Evolutionary conservation across 2,888 invertebrate genomes (phyloP), one percentile per base, ranked within the genome.

Genomic region (Leucania comma): DNA sequence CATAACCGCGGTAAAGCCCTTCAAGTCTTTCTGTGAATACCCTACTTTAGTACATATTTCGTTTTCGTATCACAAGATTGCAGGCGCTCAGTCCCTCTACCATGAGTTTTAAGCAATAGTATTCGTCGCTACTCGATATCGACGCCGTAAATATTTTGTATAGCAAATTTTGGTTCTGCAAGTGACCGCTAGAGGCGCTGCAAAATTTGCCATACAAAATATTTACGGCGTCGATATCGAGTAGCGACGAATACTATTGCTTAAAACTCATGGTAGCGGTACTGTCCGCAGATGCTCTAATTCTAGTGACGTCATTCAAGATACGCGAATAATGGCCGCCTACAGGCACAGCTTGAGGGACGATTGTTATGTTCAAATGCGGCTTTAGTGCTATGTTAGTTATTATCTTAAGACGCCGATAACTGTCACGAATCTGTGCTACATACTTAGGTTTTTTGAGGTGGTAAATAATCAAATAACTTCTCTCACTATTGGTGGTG

Each of bases 51-150:
- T 42, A 38, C 14, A 4, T 32, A 35, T 56, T 35, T 35, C 56
- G 22, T 56, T 57, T 14, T 35, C 83, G 83, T 90, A 90, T 91
- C 90, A 83, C 80, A 78, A 87, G 86, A 89, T 90, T 90, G 88
- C 90, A 89, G 87, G 82, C 77, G 79, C 62, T 77, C 77, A 75
- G 82, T 78, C n/a, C n/a, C n/a, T n/a, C n/a, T n/a, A n/a, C n/a
- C n/a, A n/a, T n/a, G n/a, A n/a, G n/a, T n/a, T n/a, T n/a, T n/a
- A n/a, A n/a, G n/a, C n/a, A n/a, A n/a, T n/a, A n/a, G n/a, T n/a
- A n/a, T n/a, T n/a, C n/a, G n/a, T n/a, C n/a, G n/a, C n/a, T n/a
- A n/a, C n/a, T n/a, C n/a, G n/a, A n/a, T n/a, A n/a, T n/a, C n/a
- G n/a, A n/a, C n/a, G n/a, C n/a, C n/a, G n/a, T n/a, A n/a, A n/a